Conservation (phyloP, 1,140 invertebrate species). For the Oryctes rhinoceros region DNA sequence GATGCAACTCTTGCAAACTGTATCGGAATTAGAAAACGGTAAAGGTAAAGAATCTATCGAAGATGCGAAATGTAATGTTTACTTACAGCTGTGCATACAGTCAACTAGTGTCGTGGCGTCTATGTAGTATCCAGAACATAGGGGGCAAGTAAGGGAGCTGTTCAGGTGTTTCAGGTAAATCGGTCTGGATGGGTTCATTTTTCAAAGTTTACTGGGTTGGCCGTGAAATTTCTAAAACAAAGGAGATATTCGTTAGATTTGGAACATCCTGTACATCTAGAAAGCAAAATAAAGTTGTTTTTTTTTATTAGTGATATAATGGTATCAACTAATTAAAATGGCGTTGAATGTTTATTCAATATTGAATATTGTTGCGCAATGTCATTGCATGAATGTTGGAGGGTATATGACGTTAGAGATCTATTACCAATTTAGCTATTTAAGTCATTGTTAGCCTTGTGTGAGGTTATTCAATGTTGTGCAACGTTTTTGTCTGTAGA, state of each 20-base stretch:
- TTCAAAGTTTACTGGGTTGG: neutral
- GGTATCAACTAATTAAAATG: too few relatives aligned
- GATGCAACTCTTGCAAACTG: conserved; percentile 90
- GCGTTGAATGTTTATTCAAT: too few relatives aligned
- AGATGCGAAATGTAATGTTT: neutral
- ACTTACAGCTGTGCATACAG: conserved; percentile 85
- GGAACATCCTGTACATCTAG: too few relatives aligned
- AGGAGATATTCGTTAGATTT: neutral
- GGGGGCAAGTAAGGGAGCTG: conserved; percentile 74
- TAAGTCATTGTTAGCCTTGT: too few relatives aligned
- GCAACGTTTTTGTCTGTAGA: too few relatives aligned
- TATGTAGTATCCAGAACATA: conserved; percentile 82
- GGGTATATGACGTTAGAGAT: too few relatives aligned
- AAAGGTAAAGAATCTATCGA: neutral
- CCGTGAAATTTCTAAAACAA: neutral
- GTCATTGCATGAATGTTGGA: too few relatives aligned
- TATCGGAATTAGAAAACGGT: conserved; percentile 17
- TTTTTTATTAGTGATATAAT: too few relatives aligned
- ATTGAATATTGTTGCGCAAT: too few relatives aligned
- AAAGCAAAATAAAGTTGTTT: too few relatives aligned
- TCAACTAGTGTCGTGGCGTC: conserved; percentile 84
- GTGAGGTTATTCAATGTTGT: too few relatives aligned
- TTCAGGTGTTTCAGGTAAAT: conserved; percentile 69
- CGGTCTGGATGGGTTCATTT: conserved; percentile 41
- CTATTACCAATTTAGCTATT: too few relatives aligned